Conservation (phyloP, 2,888 invertebrate species). For the Sinelater perroti region DNA sequence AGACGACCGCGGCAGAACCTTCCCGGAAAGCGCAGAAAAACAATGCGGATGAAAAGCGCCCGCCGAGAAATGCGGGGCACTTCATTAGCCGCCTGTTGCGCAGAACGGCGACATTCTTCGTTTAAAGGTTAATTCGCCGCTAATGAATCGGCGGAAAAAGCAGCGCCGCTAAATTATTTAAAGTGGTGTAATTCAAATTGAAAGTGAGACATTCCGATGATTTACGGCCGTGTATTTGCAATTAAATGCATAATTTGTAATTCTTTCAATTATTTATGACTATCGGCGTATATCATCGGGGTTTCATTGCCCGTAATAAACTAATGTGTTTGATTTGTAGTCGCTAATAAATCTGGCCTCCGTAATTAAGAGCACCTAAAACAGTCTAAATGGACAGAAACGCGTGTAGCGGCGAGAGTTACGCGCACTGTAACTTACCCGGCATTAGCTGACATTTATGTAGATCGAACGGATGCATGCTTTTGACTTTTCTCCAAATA, state of each 20-base stretch:
- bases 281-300: slow-evolving; percentile 9
- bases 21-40: no score
- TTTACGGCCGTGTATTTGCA: slow-evolving; percentile 22
- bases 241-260: slow-evolving; percentile 25
- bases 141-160: neutral
- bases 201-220: slow-evolving; percentile 25
- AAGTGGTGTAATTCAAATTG: slow-evolving; percentile 25
- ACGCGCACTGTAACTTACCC: neutral
- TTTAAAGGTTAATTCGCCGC: neutral
- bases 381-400: slow-evolving; percentile 19
- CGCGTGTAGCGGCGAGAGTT: slow-evolving; percentile 8
- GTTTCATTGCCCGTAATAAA: slow-evolving; percentile 35
- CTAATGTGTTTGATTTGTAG: slow-evolving; percentile 36
- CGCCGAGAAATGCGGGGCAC: no score
- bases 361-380: slow-evolving; percentile 26
- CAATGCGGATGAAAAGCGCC: no score
- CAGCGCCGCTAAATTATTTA: slow-evolving; percentile 6
- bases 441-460: slow-evolving; percentile 2
- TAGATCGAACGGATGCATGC: no score
- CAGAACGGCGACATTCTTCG: neutral
- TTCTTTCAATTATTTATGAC: slow-evolving; percentile 17
- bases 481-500: no score
- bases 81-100: no score
- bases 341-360: slow-evolving; percentile 29
- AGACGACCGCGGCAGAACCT: no score